These are phyloP conservation scores for Ariopsis seemanni DNA, from an alignment of 2,113 vertebrate genomes.

Conservation along the genomic window DNA sequence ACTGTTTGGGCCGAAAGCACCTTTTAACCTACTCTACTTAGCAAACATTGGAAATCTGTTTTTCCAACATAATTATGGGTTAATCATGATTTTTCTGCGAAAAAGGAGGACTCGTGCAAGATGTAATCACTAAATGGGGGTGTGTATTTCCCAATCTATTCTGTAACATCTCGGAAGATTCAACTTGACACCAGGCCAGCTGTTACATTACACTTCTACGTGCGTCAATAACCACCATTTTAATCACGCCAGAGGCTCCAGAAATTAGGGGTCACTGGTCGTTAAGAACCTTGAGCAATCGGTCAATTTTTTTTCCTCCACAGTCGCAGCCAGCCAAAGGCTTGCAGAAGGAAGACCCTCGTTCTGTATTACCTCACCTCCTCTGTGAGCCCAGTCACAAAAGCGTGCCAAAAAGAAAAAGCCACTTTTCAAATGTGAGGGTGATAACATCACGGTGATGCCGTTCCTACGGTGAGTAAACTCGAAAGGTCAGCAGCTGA, in stretches of 20 bases:
- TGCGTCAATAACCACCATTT: background rate
- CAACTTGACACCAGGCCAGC: background rate
- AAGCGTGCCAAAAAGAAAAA: background rate
- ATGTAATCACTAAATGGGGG: background rate
- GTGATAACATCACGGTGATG: constrained; percentile 11
- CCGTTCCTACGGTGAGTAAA: constrained; percentile 58
- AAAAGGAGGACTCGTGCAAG: background rate
- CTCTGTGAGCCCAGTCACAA: constrained; percentile 11
- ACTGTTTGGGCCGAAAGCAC: no score
- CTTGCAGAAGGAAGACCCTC: background rate
- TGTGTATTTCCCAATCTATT: background rate
- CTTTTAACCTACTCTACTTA: background rate
- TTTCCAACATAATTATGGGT: no score
- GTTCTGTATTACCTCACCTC: background rate
- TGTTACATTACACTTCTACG: background rate
- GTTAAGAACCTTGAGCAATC: background rate
- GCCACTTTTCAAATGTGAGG: background rate
- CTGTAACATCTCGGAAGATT: background rate
- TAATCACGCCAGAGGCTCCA: constrained; percentile 6
- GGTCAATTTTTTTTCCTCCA: background rate
- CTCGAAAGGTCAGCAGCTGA: constrained; percentile 62
- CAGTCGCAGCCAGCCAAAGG: background rate
- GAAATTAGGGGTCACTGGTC: background rate
- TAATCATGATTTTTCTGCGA: background rate
- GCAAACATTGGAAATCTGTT: background rate